These are phyloP conservation scores for Drosophila mayri DNA, from an alignment of 1,140 invertebrate species.

Conservation along the genomic window DNA sequence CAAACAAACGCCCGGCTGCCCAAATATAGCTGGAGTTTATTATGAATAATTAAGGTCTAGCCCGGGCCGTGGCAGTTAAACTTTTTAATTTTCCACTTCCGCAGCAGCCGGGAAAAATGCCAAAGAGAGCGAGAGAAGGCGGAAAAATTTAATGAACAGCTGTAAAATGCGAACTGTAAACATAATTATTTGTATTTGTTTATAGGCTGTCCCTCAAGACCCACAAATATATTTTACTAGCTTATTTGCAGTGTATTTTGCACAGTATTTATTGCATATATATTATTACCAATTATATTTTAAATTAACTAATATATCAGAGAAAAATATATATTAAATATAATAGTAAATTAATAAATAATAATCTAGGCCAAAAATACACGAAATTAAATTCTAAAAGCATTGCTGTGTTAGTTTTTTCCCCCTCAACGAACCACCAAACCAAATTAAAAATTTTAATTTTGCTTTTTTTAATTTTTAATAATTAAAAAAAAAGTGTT, in stretches of 20 bases:
- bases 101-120: conserved; percentile 8
- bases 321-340: too few species aligned
- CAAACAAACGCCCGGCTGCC: background rate
- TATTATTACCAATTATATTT: background rate
- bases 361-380: too few species aligned
- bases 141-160: conserved; percentile 2
- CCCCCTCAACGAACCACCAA: too few species aligned
- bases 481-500: too few species aligned
- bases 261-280: background rate
- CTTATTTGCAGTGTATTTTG: background rate
- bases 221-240: background rate
- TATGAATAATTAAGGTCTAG: conserved; percentile 39
- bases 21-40: conserved; percentile 25
- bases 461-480: too few species aligned
- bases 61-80: conserved; percentile 14
- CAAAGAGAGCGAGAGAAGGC: background rate
- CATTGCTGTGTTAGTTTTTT: too few species aligned
- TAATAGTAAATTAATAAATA: too few species aligned
- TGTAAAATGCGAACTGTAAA: conserved; percentile 9
- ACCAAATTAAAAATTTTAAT: too few species aligned
- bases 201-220: background rate
- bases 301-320: background rate
- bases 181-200: conserved; percentile 13
- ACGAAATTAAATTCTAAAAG: too few species aligned
- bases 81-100: conserved; percentile 37